Evolutionary conservation across 2,113 vertebrate species (phyloP).

Genomic region (Synodontis membranacea): DNA sequence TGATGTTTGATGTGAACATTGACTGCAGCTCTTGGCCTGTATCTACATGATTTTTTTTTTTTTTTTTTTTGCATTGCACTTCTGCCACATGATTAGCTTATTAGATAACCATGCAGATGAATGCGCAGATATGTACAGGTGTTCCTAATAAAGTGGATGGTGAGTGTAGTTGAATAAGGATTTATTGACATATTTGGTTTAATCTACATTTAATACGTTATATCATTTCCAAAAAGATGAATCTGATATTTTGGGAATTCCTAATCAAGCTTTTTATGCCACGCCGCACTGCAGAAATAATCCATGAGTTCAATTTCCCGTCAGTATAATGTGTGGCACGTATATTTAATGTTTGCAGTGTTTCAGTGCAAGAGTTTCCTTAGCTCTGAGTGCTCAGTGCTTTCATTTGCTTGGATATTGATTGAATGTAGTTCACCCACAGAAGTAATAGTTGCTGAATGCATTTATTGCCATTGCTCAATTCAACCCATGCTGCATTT

Average conservation of each 20-base stretch:
- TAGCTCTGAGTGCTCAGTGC: slow-evolving; percentile 66
- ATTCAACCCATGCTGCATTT: slow-evolving; percentile 56
- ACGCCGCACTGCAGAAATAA: slow-evolving; percentile 12
- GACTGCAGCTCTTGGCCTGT: background rate
- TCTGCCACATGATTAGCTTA: background rate
- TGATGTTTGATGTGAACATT: background rate
- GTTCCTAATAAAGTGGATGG: background rate
- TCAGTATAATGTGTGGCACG: background rate
- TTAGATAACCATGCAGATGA: background rate
- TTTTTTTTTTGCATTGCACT: background rate
- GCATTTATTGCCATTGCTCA: slow-evolving; percentile 72
- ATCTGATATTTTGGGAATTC: background rate
- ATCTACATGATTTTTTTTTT: background rate
- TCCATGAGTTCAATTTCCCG: slow-evolving; percentile 19
- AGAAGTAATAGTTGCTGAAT: slow-evolving; percentile 79
- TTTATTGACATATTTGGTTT: background rate
- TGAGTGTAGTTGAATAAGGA: background rate
- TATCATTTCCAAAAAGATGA: background rate
- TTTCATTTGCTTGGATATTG: slow-evolving; percentile 76
- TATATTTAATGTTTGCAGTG: slow-evolving; percentile 54
- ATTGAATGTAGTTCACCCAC: slow-evolving; percentile 72
- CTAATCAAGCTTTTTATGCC: background rate
- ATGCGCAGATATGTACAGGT: background rate
- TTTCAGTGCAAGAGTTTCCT: slow-evolving; percentile 60
- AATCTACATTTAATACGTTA: too few relatives aligned